Evolutionary conservation across 2,113 vertebrate genomes (phyloP).

Genomic region (Greenwoodochromis staneri): DNA sequence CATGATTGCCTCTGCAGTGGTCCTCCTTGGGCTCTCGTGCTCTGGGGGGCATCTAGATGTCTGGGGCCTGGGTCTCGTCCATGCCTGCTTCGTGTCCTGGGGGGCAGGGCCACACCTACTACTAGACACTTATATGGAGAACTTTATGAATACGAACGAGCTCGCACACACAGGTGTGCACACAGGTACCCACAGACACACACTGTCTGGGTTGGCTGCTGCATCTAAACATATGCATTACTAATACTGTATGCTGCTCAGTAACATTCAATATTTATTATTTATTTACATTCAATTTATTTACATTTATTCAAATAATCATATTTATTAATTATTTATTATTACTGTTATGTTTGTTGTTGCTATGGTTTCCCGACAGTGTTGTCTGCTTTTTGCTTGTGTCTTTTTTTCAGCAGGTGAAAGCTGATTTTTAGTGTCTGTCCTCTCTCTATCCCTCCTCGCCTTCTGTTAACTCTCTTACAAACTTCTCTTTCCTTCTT

Average conservation of each 20-base stretch:
- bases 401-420: neutral
- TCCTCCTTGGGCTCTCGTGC: neutral
- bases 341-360: neutral
- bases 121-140: neutral
- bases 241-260: neutral
- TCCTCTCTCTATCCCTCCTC: neutral
- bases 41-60: neutral
- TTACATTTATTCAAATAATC: neutral
- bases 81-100: neutral
- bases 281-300: neutral
- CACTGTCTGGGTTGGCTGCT: neutral
- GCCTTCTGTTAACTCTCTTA: neutral
- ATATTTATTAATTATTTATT: neutral
- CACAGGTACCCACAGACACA: neutral
- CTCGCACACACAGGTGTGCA: neutral
- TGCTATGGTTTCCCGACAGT: neutral
- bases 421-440: neutral
- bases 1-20: neutral
- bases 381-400: neutral
- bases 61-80: neutral
- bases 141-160: fast-evolving
- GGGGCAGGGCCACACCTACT: neutral
- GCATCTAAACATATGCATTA: neutral
- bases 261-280: neutral
- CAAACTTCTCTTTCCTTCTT: neutral